These are phyloP conservation scores for Neogobius melanostomus DNA, from an alignment of 2,113 vertebrate genomes.

Conservation along the genomic window DNA sequence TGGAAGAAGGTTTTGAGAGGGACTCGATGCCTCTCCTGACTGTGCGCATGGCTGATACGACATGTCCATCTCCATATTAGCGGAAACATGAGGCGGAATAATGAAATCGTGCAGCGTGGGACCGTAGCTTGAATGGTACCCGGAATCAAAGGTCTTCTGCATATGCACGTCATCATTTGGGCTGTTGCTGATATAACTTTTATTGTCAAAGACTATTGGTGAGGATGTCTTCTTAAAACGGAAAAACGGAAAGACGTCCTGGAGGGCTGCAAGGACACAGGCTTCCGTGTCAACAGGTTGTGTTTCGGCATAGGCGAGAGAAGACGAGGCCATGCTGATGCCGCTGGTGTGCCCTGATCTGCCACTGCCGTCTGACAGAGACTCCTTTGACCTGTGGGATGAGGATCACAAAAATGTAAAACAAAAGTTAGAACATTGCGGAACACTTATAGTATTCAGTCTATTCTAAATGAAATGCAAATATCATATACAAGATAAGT, in stretches of 20 bases:
- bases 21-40: neutral
- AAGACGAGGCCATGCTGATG: slow-evolving; percentile 30
- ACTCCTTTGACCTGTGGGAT: slow-evolving; percentile 37
- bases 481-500: no score
- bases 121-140: slow-evolving; percentile 14
- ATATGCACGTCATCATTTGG: neutral
- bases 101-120: neutral
- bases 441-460: no score
- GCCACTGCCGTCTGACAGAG: slow-evolving; percentile 8
- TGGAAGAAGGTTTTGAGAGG: slow-evolving; percentile 7
- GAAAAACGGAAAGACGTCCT: slow-evolving; percentile 15
- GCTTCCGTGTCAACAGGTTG: slow-evolving; percentile 14
- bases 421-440: no score
- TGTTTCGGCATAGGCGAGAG: slow-evolving; percentile 48
- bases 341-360: slow-evolving; percentile 42
- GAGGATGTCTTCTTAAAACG: neutral
- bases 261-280: slow-evolving; percentile 16
- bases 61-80: slow-evolving; percentile 32
- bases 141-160: slow-evolving; percentile 9
- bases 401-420: neutral
- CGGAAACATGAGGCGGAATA: neutral
- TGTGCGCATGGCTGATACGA: slow-evolving; percentile 37
- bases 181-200: slow-evolving; percentile 36
- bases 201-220: slow-evolving; percentile 46
- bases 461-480: no score